Percentiles rank a stretch among this genome's conserved stretches.
Evolutionary conservation across 2,888 invertebrate species (phyloP).

Genomic region (Melanargia galathea): DNA sequence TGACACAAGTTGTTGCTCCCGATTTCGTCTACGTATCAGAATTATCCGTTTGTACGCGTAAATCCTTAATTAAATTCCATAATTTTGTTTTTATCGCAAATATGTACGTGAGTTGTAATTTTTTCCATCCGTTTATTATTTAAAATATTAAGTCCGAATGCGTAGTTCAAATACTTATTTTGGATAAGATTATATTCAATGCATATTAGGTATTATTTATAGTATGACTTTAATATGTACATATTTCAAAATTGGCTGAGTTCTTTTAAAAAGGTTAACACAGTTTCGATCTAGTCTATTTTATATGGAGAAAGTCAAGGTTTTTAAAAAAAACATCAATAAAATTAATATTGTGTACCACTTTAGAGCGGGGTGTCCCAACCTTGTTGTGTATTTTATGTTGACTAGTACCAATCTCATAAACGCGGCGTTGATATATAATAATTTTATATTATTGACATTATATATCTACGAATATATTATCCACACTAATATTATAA

Average conservation of each 20-base stretch:
- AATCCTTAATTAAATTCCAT: too few species aligned
- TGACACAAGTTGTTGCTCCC: neutral
- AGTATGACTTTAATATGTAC: neutral
- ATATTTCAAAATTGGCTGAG: neutral
- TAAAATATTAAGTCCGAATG: neutral
- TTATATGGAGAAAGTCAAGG: slow-evolving; percentile 23
- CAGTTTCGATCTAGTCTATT: neutral
- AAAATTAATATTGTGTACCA: slow-evolving; percentile 20
- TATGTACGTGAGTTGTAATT: too few species aligned
- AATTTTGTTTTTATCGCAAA: too few species aligned
- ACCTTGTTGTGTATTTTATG: slow-evolving; percentile 27
- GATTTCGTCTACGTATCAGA: neutral
- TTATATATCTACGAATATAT: neutral
- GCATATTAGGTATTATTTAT: neutral
- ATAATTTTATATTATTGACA: slow-evolving; percentile 22
- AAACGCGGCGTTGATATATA: slow-evolving; percentile 24
- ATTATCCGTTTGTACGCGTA: neutral
- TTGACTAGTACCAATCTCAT: slow-evolving; percentile 17
- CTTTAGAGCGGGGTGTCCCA: slow-evolving; percentile 29
- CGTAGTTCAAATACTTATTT: neutral
- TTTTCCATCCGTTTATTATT: neutral
- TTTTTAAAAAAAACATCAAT: slow-evolving; percentile 11
- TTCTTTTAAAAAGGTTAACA: slow-evolving; percentile 6
- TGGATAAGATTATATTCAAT: slow-evolving; percentile 2
- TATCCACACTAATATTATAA: too few species aligned